A percentile compares a stretch with the other conserved stretches of the same genome.
These are phyloP conservation scores for Prietella phreatophila DNA, from an alignment of 2,113 vertebrate species.

Conservation along the genomic window DNA sequence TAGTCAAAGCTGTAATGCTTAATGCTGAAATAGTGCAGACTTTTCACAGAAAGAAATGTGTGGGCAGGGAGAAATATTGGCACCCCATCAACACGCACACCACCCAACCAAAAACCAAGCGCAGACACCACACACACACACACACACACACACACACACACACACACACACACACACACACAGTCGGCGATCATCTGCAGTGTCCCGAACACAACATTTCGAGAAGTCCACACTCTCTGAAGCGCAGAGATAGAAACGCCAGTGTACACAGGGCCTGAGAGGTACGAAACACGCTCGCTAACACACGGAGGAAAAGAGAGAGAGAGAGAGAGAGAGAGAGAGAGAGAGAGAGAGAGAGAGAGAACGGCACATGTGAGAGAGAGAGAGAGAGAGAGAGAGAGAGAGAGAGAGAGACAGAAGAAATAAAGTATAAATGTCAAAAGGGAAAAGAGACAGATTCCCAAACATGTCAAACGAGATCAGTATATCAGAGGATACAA, in stretches of 20 bases:
- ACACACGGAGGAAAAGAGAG: background rate
- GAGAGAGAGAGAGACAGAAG: background rate
- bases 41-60: background rate
- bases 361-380: too few species aligned
- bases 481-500: slow-evolving; percentile 9
- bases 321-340: too few species aligned
- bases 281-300: slow-evolving; percentile 18
- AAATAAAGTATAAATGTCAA: background rate
- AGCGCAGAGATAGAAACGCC: slow-evolving; percentile 37
- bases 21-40: slow-evolving; percentile 16
- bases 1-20: background rate
- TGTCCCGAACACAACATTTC: background rate
- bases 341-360: background rate
- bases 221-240: slow-evolving; percentile 15
- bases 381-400: too few species aligned
- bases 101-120: too few species aligned
- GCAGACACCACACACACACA: background rate
- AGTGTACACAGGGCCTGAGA: slow-evolving; percentile 48
- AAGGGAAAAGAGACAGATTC: background rate
- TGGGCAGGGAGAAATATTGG: background rate
- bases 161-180: background rate
- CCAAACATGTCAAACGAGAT: background rate
- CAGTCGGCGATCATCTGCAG: background rate
- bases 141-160: background rate
- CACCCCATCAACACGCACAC: background rate